Percentiles rank a stretch among this genome's conserved stretches.
Conservation (phyloP, 2,797 vertebrate species). For the Rhabdomys pumilio region DNA sequence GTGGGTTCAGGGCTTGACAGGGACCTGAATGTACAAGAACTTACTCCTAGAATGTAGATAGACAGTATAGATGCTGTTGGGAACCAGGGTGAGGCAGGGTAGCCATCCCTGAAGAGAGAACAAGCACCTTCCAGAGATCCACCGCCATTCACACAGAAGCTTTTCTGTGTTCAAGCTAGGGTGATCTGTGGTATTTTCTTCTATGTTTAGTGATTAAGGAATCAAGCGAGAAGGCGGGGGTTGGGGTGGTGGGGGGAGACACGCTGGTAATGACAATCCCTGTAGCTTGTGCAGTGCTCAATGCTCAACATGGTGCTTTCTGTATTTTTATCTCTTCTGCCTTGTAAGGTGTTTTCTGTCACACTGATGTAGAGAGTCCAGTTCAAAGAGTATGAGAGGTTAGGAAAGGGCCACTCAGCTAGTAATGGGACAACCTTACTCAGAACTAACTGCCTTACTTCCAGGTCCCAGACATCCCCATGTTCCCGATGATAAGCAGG, state of each 20-base stretch:
- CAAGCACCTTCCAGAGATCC: neutral
- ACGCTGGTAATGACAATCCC: accelerated
- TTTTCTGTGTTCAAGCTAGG: neutral
- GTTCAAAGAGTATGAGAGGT: too few relatives aligned
- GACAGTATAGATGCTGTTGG: too few relatives aligned
- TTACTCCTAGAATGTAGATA: neutral
- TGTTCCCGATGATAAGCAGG: neutral
- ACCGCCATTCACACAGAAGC: accelerated
- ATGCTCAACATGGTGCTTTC: accelerated
- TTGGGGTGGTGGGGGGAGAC: neutral
- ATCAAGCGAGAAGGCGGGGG: neutral
- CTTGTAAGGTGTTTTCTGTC: neutral
- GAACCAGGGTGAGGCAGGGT: neutral
- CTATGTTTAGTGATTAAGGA: neutral
- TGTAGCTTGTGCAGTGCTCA: neutral
- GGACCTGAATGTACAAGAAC: neutral
- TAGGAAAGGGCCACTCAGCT: neutral
- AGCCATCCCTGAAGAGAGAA: neutral
- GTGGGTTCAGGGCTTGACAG: neutral
- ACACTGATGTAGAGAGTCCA: neutral
- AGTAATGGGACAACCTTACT: neutral
- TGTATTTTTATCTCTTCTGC: neutral
- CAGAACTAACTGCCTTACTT: neutral
- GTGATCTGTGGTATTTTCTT: neutral
- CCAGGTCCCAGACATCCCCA: accelerated